Percentiles rank a stretch among this genome's conserved stretches.
Conservation (phyloP, 2,113 vertebrate species). For the Toxostoma redivivum region DNA sequence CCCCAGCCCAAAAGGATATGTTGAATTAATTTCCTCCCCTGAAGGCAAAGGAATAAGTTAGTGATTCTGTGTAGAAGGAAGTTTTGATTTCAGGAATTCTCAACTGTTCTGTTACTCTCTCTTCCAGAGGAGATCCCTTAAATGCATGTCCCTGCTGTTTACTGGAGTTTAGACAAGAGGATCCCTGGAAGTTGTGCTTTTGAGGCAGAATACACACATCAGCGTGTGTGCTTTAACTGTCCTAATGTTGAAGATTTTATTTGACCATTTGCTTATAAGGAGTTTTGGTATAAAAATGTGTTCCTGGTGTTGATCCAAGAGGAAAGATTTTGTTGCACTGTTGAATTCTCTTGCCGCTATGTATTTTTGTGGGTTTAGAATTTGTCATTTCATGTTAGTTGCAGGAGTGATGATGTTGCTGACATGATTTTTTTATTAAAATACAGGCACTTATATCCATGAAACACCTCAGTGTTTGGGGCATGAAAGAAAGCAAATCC, state of each 20-base stretch:
- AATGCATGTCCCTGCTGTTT: neutral
- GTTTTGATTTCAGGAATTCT: neutral
- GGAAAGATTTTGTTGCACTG: neutral
- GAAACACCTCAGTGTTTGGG: neutral
- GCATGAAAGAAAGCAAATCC: neutral
- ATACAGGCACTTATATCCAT: neutral
- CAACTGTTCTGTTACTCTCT: neutral
- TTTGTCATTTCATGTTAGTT: neutral
- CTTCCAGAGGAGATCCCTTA: neutral
- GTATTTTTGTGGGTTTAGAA: neutral
- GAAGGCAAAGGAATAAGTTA: neutral
- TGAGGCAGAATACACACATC: neutral
- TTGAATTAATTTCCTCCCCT: neutral
- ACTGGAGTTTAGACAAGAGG: neutral
- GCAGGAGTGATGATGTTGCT: neutral
- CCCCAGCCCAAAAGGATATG: neutral
- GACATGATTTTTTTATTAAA: neutral
- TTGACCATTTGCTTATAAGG: neutral
- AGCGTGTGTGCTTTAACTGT: neutral
- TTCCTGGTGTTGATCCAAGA: neutral
- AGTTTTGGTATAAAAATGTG: neutral
- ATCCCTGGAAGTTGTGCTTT: neutral
- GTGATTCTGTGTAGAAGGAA: neutral
- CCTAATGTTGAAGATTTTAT: neutral
- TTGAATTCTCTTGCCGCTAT: neutral